Evolutionary conservation across 2,888 invertebrate species (phyloP).

Genomic region (Polyploca ridens): DNA sequence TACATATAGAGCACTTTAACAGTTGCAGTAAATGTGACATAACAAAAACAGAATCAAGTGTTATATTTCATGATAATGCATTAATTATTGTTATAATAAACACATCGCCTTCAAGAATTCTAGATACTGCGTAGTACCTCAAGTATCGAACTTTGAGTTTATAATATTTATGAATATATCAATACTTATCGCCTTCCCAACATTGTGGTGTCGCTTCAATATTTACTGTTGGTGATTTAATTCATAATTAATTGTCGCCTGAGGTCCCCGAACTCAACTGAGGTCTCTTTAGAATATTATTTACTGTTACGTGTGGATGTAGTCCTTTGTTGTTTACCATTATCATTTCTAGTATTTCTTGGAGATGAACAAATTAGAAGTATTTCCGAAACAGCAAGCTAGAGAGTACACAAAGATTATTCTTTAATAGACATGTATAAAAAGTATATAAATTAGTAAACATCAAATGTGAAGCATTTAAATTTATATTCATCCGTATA

Average conservation of each 20-base stretch:
- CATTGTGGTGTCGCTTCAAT: conserved; percentile 10
- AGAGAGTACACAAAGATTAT: not conserved
- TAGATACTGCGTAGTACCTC: conserved; percentile 27
- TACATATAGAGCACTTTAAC: not conserved
- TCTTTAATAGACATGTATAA: not conserved
- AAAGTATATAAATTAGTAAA: not conserved
- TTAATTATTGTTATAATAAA: conserved; percentile 13
- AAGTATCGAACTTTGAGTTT: conserved; percentile 42
- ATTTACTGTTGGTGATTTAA: conserved; percentile 40
- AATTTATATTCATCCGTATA: not conserved
- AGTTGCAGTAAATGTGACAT: not conserved
- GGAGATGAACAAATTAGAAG: not conserved
- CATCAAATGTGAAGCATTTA: not conserved
- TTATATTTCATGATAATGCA: conserved; percentile 9
- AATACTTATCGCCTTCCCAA: conserved; percentile 12
- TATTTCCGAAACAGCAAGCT: not conserved
- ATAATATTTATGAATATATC: conserved; percentile 8
- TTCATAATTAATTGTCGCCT: conserved; percentile 37
- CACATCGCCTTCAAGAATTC: conserved; percentile 10
- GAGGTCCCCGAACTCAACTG: conserved; percentile 52
- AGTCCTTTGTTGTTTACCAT: not conserved
- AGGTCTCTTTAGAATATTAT: conserved; percentile 51
- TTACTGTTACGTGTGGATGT: conserved; percentile 33
- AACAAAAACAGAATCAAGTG: conserved; percentile 11
- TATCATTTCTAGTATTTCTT: not conserved